Conservation (phyloP, 2,113 vertebrate genomes). For the Hypocryptadius cinnamomeus region DNA sequence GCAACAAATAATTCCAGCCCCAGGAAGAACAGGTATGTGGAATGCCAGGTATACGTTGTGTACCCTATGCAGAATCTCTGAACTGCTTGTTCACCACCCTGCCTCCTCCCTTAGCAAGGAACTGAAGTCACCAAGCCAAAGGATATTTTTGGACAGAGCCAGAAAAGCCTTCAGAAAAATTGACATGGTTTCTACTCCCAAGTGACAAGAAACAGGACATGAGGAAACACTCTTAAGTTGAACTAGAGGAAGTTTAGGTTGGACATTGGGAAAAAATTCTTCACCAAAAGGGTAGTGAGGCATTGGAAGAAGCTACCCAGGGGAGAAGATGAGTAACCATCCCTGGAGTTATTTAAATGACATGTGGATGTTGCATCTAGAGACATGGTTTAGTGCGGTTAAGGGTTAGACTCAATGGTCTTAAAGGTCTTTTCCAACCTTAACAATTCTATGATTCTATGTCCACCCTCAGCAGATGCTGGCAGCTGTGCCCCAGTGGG, state of each 20-base stretch:
- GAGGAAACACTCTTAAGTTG: not conserved
- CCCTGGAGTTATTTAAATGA: not conserved
- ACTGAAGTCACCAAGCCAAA: not conserved
- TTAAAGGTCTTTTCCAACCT: not conserved
- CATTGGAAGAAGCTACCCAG: not conserved
- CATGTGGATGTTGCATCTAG: not conserved
- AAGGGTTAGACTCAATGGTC: accelerated
- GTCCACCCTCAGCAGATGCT: not conserved
- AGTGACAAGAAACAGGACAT: not conserved
- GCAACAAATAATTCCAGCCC: not conserved
- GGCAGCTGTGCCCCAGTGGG: not conserved
- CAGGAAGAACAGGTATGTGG: not conserved
- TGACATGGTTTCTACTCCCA: not conserved
- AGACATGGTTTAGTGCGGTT: not conserved
- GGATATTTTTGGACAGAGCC: not conserved
- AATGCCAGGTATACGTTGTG: accelerated
- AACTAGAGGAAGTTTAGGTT: not conserved
- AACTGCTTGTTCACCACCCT: not conserved
- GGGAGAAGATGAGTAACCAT: not conserved
- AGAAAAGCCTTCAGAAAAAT: not conserved
- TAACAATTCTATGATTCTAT: not conserved
- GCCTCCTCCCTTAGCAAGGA: not conserved
- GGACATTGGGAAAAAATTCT: not conserved
- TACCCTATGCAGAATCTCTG: not conserved
- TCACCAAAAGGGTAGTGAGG: not conserved